Base-by-base conservation (phyloP, 1,140 invertebrate species). In the Elymnias hypermnestra region DNA sequence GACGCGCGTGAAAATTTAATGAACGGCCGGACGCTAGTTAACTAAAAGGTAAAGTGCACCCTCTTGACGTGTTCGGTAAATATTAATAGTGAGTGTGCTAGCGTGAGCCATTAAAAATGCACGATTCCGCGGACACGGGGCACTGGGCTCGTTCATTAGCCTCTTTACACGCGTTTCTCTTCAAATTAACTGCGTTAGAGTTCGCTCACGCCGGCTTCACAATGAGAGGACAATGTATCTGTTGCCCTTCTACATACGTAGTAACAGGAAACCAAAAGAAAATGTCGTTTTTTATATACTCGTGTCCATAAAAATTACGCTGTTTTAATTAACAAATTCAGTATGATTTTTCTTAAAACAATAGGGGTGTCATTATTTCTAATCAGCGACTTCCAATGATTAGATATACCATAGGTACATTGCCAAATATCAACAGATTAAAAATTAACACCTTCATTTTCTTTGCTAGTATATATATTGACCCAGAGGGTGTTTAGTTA, bases 11-110 rank as follows among this genome's bases (percentile, higher is more conserved):
- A 85, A 85, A 85, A 83, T 85, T 85, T 83, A 85, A 83, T 83
- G 78, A 85, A 83, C 78, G 76, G 82, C 78, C 78, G 78, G 82
- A 83, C 78, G 82, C 77, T 85, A 85, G 82, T 85, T 83, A 83
- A 83, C 82, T 85, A 85, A 85, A 85, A 85, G 82, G 82, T 85
- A 83, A 85, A 85, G 78, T 85, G 78, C 82, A 85, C 82, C 78
- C 82, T 85, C 82, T 85, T 83, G 82, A 83, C 77, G 78, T 82
- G 82, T 82, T 83, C 78, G 82, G 77, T 81, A 82, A 83, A 85
- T 83, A 83, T 83, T 83, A 85, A 83, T 82, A 82, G 78, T 83
- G 78, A 74, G 76, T 82, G 63, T 79, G 72, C 75, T 75, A 78
- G 73, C 76, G 77, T 74, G 74, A 61, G 65, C 77, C 72, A 84